Conservation (phyloP, 1,140 invertebrate species). For the Drosophila funebris region DNA sequence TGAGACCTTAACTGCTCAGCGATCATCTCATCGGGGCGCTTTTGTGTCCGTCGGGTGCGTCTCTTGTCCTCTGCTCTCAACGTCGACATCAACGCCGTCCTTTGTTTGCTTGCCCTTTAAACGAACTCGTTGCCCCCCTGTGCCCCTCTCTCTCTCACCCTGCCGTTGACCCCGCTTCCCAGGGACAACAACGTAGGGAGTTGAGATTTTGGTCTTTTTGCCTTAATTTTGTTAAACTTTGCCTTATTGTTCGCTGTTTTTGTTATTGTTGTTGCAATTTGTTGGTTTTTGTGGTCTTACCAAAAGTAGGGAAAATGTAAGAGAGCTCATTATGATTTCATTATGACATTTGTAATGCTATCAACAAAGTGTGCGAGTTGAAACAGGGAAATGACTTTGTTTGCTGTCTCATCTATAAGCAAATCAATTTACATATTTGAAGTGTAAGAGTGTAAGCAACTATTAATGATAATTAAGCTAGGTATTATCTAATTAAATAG, state of each 20-base stretch:
- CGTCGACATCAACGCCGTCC: slow-evolving; percentile 45
- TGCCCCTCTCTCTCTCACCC: not conserved
- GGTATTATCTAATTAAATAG: no score
- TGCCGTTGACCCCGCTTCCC: not conserved
- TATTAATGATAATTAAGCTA: no score
- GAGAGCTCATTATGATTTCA: slow-evolving; percentile 23
- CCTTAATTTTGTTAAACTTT: slow-evolving; percentile 77
- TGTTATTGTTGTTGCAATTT: no score
- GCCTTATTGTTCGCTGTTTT: slow-evolving; percentile 64
- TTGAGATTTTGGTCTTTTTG: slow-evolving; percentile 21
- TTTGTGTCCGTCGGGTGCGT: slow-evolving; percentile 62
- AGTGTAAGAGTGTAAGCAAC: no score
- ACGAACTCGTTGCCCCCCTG: not conserved
- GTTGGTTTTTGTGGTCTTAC: slow-evolving; percentile 62
- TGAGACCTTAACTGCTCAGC: slow-evolving; percentile 51
- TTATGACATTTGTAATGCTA: slow-evolving; percentile 4
- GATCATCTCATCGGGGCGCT: slow-evolving; percentile 76
- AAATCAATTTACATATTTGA: not conserved
- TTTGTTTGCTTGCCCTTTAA: slow-evolving; percentile 43
- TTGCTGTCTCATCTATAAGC: no score
- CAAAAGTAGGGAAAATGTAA: slow-evolving; percentile 28
- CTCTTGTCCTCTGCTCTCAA: slow-evolving; percentile 30
- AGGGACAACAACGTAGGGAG: not conserved
- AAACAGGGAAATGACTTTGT: not conserved
- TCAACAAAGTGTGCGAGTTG: not conserved